Evolutionary conservation across 2,888 invertebrate species (phyloP).

Genomic region (Drosophila ezoana): DNA sequence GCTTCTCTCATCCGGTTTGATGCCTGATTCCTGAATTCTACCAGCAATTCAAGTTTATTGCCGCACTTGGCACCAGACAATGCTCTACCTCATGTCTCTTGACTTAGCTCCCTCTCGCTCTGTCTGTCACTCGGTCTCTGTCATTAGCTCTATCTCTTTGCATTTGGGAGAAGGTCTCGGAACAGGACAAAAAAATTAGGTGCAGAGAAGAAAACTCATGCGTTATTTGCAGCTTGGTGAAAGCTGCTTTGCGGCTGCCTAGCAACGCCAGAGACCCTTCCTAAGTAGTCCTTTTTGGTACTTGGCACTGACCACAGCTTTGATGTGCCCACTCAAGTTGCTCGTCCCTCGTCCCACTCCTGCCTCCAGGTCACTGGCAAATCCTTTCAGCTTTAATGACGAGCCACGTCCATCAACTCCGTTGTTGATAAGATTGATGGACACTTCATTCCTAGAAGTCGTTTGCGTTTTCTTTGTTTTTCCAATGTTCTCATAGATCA

Average conservation of each 20-base stretch:
- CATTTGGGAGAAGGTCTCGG: too few species aligned
- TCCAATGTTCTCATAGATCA: constrained; percentile 5
- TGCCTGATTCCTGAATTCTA: constrained; percentile 18
- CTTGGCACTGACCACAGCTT: constrained; percentile 49
- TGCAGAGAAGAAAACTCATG: constrained; percentile 25
- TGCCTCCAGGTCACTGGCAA: constrained; percentile 13
- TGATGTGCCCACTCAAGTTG: constrained; percentile 29
- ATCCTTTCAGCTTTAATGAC: constrained; percentile 37
- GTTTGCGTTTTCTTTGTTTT: constrained; percentile 3
- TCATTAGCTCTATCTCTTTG: constrained; percentile 9
- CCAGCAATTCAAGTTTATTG: constrained; percentile 72
- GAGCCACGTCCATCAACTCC: constrained; percentile 33
- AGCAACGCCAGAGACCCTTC: constrained; percentile 34
- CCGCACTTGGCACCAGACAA: constrained; percentile 63
- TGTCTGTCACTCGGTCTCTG: background rate
- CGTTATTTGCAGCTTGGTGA: constrained; percentile 39
- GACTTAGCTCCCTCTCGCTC: background rate
- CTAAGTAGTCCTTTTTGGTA: constrained; percentile 47
- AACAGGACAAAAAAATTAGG: background rate
- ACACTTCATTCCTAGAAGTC: constrained; percentile 9
- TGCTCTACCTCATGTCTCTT: constrained; percentile 34
- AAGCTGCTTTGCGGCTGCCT: constrained; percentile 59
- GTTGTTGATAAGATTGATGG: constrained; percentile 30
- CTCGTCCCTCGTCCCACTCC: background rate
- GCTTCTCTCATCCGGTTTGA: constrained; percentile 7